Conservation (phyloP, 2,888 invertebrate species). For the Ashinkailepas kermadecensis region DNA sequence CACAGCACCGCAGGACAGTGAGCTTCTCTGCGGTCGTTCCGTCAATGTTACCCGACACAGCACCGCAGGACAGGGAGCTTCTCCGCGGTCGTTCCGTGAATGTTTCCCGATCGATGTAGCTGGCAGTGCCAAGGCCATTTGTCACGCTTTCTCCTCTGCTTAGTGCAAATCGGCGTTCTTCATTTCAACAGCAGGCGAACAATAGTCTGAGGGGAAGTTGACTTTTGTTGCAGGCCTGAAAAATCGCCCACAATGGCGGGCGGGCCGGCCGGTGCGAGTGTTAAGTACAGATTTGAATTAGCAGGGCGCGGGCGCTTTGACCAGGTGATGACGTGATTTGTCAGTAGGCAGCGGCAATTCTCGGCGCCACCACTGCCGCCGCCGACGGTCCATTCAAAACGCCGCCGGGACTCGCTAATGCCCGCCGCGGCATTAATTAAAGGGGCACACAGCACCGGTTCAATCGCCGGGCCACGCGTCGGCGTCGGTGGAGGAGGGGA, state of each 20-base stretch:
- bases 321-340: neutral
- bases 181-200: slow-evolving; percentile 2
- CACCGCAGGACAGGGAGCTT: too few relatives aligned
- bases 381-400: neutral
- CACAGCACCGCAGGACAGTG: too few relatives aligned
- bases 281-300: slow-evolving; percentile 1
- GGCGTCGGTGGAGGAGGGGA: too few relatives aligned
- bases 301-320: neutral
- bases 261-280: neutral
- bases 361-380: neutral
- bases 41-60: too few relatives aligned
- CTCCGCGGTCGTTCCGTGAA: too few relatives aligned
- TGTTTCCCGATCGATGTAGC: neutral
- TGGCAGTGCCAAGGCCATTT: neutral
- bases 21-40: too few relatives aligned
- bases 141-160: slow-evolving; percentile 8
- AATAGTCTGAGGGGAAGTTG: slow-evolving; percentile 15
- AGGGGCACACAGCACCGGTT: neutral
- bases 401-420: neutral
- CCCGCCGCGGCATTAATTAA: neutral
- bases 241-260: neutral
- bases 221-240: slow-evolving; percentile 21
- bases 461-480: too few relatives aligned
- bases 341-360: neutral
- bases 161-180: slow-evolving; percentile 11